Evolutionary conservation across 2,113 vertebrate species (phyloP).

Genomic region (Lepus americanus): DNA sequence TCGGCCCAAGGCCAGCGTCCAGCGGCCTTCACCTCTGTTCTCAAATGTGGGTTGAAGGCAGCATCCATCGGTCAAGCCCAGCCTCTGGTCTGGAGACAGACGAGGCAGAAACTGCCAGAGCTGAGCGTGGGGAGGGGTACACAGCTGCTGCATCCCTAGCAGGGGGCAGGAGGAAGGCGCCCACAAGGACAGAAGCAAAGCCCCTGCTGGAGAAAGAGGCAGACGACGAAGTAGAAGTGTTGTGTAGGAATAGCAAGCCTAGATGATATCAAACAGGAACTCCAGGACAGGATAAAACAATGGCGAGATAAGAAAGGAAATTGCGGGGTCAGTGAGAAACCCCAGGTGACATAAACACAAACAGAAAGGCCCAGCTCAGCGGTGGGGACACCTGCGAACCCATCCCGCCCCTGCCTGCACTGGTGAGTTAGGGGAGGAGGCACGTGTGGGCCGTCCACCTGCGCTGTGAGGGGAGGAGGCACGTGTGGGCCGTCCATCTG

Average conservation of each 20-base stretch:
- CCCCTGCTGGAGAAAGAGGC: not conserved
- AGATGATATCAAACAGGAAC: not conserved
- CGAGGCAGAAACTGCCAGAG: not conserved
- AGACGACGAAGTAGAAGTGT: too few relatives aligned
- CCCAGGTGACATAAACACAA: not conserved
- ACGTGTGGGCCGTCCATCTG: too few relatives aligned
- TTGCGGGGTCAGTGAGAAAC: not conserved
- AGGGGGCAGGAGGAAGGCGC: not conserved
- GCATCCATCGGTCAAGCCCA: not conserved
- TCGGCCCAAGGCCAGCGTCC: not conserved
- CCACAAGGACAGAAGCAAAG: not conserved
- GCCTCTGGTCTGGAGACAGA: not conserved
- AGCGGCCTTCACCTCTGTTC: not conserved
- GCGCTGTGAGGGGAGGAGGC: too few relatives aligned
- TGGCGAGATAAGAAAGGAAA: not conserved
- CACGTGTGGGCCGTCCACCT: too few relatives aligned
- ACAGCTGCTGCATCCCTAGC: not conserved
- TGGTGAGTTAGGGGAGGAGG: too few relatives aligned
- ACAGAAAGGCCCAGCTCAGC: not conserved
- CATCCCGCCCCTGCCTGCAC: too few relatives aligned
- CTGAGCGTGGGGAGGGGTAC: too few relatives aligned
- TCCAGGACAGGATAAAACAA: not conserved
- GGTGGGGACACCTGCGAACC: too few relatives aligned
- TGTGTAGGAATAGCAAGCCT: not conserved
- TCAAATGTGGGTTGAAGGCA: not conserved